Base-by-base conservation (phyloP, 2,113 vertebrate genomes). In the Capreolus pygargus region DNA sequence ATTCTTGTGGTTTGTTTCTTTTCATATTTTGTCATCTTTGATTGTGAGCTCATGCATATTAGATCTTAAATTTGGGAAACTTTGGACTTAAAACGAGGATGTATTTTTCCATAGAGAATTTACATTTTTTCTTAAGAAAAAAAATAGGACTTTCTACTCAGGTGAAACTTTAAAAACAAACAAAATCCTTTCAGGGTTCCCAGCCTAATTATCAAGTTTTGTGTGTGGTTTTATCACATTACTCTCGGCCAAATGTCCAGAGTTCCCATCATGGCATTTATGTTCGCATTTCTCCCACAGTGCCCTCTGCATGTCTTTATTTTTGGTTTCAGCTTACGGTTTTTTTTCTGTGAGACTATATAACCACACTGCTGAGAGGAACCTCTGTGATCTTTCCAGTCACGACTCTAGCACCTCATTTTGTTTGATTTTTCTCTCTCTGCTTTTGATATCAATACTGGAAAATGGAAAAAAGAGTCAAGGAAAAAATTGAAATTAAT, bases 21-120 rank as follows among this genome's bases (percentile, higher is more conserved):
- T 86, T 58, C 60, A 5, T 70, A n/a, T 54, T 96, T 92, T 82
- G 39, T 23, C 1, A n/a, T 97, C 60, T 93, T 96, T 89, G 60
- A 84, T 83, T 96, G 52, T 82, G 64, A 89, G 58, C 30, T 90
- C 39, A 52, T 87, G 21, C 19, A 39, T 89, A 94, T 97, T 92
- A 97, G 88, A 96, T 96, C 61, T 89, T 94, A 84, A 91, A n/a
- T 54, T 67, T 50, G 36, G 81, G 47, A 87, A 81, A 84, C 14
- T n/a, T 82, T 9, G 27, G 50, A 25, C 52, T 92, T 81, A 95
- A 83, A 76, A 92, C 4, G 17, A 96, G 23, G 14, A 87, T 52
- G 2, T 23, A 16, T 64, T 87, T 86, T 67, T 88, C 7, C 28
- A 79, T 27, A 81, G 52, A 84, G 21, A 23, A 33, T 67, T 89